A percentile compares a stretch with the other conserved stretches of the same genome.
Evolutionary conservation across 2,113 vertebrate genomes (phyloP).

Genomic region (Campylomormyrus numenius): DNA sequence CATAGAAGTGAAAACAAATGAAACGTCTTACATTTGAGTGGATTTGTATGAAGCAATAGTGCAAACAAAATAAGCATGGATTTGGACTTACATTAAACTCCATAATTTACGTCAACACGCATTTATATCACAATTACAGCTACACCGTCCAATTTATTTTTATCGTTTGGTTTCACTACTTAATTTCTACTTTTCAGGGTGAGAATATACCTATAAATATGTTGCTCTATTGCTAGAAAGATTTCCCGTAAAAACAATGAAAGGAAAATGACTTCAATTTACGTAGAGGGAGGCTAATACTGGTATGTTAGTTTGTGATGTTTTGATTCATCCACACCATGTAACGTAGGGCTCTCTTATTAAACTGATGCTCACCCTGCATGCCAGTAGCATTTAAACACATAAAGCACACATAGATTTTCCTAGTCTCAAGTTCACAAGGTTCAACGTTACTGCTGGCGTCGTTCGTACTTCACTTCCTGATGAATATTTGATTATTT

Average conservation of each 20-base stretch:
- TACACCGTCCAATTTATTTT: background rate
- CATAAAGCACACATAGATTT: background rate
- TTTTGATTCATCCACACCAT: background rate
- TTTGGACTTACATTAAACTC: background rate
- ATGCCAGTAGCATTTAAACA: background rate
- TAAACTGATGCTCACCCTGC: background rate
- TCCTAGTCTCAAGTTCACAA: background rate
- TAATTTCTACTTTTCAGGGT: background rate
- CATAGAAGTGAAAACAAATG: conserved; percentile 30
- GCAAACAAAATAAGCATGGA: background rate
- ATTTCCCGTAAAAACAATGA: background rate
- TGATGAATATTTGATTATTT: conserved; percentile 11
- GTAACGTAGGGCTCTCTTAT: background rate
- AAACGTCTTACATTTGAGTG: conserved; percentile 11
- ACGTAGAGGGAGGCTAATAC: background rate
- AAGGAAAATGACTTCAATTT: background rate
- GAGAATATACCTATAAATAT: background rate
- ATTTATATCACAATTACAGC: background rate
- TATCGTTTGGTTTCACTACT: background rate
- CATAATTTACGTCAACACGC: background rate
- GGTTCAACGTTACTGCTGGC: background rate
- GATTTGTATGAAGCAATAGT: background rate
- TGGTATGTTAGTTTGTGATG: background rate
- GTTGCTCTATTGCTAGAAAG: background rate
- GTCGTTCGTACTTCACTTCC: background rate